Evolutionary conservation across 2,113 vertebrate genomes (phyloP).

Genomic region (Neomonachus schauinslandi): DNA sequence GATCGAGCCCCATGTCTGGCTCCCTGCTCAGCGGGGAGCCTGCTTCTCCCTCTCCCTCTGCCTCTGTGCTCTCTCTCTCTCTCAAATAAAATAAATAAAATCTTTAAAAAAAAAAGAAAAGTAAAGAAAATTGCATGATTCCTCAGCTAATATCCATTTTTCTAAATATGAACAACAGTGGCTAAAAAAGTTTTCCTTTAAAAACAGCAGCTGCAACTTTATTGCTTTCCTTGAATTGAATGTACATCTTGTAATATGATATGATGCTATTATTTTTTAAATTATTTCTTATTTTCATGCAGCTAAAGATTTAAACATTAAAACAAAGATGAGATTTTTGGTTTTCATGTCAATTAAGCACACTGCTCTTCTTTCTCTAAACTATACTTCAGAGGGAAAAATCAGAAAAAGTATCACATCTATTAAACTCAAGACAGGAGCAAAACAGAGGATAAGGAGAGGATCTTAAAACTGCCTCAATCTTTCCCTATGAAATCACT

Average conservation of each 20-base stretch:
- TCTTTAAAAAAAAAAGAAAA: background rate
- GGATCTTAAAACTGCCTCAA: accelerated
- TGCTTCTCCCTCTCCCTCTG: too few relatives aligned
- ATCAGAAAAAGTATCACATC: background rate
- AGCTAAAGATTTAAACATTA: constrained; percentile 27
- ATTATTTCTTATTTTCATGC: constrained; percentile 40
- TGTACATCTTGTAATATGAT: background rate
- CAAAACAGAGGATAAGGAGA: background rate
- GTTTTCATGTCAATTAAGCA: background rate
- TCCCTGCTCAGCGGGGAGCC: too few relatives aligned
- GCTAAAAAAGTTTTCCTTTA: constrained; percentile 19
- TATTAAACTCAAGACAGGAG: background rate
- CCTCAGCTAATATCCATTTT: constrained; percentile 51
- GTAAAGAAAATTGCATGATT: constrained; percentile 32
- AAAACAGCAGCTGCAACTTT: constrained; percentile 36
- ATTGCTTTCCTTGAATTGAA: constrained; percentile 38
- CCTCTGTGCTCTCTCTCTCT: too few relatives aligned
- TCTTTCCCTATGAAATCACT: accelerated
- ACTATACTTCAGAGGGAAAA: background rate
- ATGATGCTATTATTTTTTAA: constrained; percentile 11
- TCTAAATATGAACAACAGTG: constrained; percentile 36
- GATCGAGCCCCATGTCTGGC: too few relatives aligned
- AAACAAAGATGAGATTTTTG: constrained; percentile 21
- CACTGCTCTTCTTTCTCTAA: background rate
- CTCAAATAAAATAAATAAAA: too few relatives aligned